These are phyloP conservation scores for Actinemys pallida DNA, from an alignment of 2,113 vertebrate species.

Conservation along the genomic window DNA sequence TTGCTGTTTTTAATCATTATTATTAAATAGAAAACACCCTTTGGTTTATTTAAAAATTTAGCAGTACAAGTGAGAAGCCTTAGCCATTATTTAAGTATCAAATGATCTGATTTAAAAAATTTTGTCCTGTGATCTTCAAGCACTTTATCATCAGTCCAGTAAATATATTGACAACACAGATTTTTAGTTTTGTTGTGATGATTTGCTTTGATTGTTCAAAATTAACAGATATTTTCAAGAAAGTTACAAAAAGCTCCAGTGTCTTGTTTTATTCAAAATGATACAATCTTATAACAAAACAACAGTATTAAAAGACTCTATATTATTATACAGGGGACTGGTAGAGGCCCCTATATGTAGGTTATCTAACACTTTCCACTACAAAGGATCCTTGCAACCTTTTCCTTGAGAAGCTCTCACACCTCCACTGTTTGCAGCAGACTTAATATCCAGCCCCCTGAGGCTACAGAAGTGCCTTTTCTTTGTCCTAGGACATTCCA, in stretches of 20 bases:
- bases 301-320: too few relatives aligned
- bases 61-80: background rate
- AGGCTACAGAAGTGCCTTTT: background rate
- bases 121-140: too few relatives aligned
- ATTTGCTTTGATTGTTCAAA: too few relatives aligned
- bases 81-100: background rate
- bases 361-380: background rate
- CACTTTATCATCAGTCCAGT: too few relatives aligned
- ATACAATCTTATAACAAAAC: background rate
- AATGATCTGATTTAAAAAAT: background rate
- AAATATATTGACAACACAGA: too few relatives aligned
- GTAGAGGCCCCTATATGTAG: too few relatives aligned
- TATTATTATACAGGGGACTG: too few relatives aligned
- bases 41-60: background rate
- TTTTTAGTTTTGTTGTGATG: too few relatives aligned
- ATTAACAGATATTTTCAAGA: background rate
- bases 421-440: slow-evolving; percentile 45
- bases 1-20: background rate
- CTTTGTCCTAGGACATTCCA: slow-evolving; percentile 58
- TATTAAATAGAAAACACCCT: background rate
- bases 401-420: slow-evolving; percentile 14
- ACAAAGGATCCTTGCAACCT: background rate
- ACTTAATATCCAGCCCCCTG: background rate
- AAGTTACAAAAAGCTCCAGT: background rate
- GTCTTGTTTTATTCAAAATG: background rate